Evolutionary conservation across 2,797 vertebrate species (phyloP).

Genomic region (Paramormyrops hopkinsi): DNA sequence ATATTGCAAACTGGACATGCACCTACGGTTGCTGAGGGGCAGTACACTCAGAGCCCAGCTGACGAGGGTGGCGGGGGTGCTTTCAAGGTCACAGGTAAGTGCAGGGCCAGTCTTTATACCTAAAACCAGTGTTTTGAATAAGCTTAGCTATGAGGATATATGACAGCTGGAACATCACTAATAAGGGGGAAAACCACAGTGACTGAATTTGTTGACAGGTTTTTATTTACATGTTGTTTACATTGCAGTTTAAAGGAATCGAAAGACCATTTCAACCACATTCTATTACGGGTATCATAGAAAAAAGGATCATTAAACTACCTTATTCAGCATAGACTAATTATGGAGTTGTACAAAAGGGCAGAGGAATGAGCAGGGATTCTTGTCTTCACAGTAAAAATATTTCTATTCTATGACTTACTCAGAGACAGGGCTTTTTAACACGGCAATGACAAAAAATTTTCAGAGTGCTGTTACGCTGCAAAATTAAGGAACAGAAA

Average conservation of each 20-base stretch:
- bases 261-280: conserved; percentile 44
- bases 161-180: neutral
- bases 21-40: neutral
- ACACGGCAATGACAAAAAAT: neutral
- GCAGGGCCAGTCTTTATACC: neutral
- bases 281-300: conserved; percentile 39
- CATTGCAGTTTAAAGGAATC: conserved; percentile 46
- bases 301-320: conserved; percentile 22
- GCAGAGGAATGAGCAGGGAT: conserved; percentile 11
- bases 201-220: conserved; percentile 40
- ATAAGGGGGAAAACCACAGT: neutral
- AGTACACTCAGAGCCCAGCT: neutral
- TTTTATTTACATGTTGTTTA: conserved; percentile 68
- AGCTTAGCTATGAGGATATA: neutral
- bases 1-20: neutral
- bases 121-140: neutral
- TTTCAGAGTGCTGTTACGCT: neutral
- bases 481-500: conserved; percentile 2
- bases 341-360: conserved; percentile 22
- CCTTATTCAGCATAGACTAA: conserved; percentile 21
- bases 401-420: conserved; percentile 10
- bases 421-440: conserved; percentile 12
- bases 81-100: neutral
- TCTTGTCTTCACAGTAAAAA: conserved; percentile 24
- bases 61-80: neutral